Evolutionary conservation across 2,888 invertebrate genomes (phyloP).

Genomic region (Gnatocerus cornutus): DNA sequence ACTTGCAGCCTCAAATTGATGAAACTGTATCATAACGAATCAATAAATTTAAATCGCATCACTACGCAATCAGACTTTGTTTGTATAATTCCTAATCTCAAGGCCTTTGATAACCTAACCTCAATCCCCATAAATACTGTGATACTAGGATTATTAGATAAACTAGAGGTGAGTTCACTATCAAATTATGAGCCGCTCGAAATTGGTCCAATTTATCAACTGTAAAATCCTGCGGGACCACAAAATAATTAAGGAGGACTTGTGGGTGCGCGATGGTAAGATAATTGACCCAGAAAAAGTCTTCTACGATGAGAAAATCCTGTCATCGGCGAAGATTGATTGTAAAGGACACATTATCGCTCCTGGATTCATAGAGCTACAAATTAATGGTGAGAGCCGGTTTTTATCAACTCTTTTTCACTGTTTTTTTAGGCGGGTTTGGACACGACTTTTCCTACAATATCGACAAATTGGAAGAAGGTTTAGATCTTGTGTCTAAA

Average conservation of each 20-base stretch:
- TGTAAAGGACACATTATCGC: constrained; percentile 88
- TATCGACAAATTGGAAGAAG: constrained; percentile 79
- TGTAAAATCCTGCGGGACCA: constrained; percentile 87
- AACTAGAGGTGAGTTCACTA: neutral
- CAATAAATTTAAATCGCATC: no score
- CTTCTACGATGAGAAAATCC: constrained; percentile 89
- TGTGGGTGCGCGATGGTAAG: constrained; percentile 92
- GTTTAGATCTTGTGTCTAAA: constrained; percentile 84
- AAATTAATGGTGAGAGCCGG: constrained; percentile 90
- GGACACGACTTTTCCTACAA: constrained; percentile 93
- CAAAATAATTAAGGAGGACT: constrained; percentile 84
- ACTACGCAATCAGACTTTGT: neutral
- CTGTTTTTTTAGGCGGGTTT: constrained; percentile 84
- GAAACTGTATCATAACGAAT: neutral
- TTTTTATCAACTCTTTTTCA: constrained; percentile 12
- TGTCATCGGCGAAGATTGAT: constrained; percentile 83
- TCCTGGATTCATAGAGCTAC: constrained; percentile 97
- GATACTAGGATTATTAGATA: neutral
- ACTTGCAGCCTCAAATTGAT: no score
- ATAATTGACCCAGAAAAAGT: constrained; percentile 93
- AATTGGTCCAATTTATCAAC: constrained; percentile 79
- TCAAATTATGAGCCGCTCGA: constrained; percentile 1
- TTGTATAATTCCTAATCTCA: constrained; percentile 23
- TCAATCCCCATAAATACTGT: constrained; percentile 14
- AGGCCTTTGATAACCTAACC: constrained; percentile 37